Percentiles rank a stretch among this genome's conserved stretches.
phyloP scores from a whole-genome alignment of 2,113 vertebrate genomes.

The Morone chrysops region DNA sequence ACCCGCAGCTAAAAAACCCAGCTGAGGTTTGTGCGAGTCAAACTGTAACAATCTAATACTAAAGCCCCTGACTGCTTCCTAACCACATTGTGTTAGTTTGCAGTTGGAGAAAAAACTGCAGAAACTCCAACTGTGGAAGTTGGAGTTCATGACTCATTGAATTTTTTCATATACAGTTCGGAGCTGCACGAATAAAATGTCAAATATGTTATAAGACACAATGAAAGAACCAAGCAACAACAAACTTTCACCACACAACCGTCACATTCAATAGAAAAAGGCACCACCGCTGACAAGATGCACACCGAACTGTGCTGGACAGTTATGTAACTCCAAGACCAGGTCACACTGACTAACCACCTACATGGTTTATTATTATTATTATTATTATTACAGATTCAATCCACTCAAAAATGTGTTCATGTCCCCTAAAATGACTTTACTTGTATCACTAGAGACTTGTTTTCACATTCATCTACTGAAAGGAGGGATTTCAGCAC shows the following conservation, averaged over 20 bases:
- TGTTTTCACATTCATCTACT: too few species aligned
- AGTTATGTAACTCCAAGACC: neutral
- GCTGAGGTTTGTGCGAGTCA: slow-evolving; percentile 6
- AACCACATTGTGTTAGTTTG: neutral
- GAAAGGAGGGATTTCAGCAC: too few species aligned
- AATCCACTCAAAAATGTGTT: too few species aligned
- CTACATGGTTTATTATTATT: neutral
- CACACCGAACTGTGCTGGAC: neutral
- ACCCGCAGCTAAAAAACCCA: neutral
- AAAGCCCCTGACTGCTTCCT: neutral
- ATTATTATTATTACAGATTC: neutral
- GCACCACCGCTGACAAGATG: too few species aligned
- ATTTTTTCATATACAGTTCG: neutral
- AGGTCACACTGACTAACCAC: neutral
- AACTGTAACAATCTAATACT: neutral
- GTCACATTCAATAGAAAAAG: too few species aligned
- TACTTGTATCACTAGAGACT: too few species aligned
- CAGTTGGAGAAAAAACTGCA: neutral
- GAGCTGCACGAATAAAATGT: too few species aligned
- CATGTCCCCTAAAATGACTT: too few species aligned
- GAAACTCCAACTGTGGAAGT: neutral
- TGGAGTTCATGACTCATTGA: neutral
- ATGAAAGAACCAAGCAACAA: too few species aligned
- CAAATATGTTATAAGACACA: too few species aligned
- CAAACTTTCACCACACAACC: too few species aligned